Evolutionary conservation across 2,888 invertebrate species (phyloP), one percentile per base, ranked within the genome.

Genomic region (Napeogenes sylphis): DNA sequence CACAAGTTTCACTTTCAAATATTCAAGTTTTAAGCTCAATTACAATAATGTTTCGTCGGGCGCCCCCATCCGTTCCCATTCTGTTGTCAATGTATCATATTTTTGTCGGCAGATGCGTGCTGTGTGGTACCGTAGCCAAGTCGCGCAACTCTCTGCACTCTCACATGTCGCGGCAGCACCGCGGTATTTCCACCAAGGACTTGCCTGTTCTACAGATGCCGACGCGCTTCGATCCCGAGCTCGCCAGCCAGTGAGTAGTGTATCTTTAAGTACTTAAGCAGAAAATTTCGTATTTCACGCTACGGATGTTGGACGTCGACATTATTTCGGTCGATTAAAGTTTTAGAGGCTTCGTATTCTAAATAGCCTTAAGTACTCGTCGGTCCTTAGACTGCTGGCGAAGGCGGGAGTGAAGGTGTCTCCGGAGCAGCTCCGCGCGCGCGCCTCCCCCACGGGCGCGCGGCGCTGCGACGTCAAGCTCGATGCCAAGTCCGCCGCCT

Each of bases 131-230:
- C 0, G 97, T 97, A 64, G 97, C 97, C 55, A 97, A 97, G 85
- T 97, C 96, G 0, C 93, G 97, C 70, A 97, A 97, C 87, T 97
- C 97, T 0, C 91, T 97, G 61, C 97, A 97, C 89, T 97, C 97
- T 63, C 97, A 97, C 86, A 97, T 97, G 97, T 96, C 96, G 65
- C 93, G 97, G 56, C 97, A 97, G 80, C 97, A 97, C 84, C 94
- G 97, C 63, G 97, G 97, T 68, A 97, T 97, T 80, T 96, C 96
- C 80, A 97, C 97, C 74, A 97, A 97, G 90, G 97, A 97, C 84
- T 91, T 97, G 74, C 97, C 97, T 10, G 97, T 97, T 54, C 89
- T 97, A 70, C 97, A 97, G 65, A 97, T 97, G 97, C 97, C 97
- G 32, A 95, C 96, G 65, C 94, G 97, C 32, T 97, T 97, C 82